Conservation (phyloP, 2,113 vertebrate species). For the Oceanites oceanicus region DNA sequence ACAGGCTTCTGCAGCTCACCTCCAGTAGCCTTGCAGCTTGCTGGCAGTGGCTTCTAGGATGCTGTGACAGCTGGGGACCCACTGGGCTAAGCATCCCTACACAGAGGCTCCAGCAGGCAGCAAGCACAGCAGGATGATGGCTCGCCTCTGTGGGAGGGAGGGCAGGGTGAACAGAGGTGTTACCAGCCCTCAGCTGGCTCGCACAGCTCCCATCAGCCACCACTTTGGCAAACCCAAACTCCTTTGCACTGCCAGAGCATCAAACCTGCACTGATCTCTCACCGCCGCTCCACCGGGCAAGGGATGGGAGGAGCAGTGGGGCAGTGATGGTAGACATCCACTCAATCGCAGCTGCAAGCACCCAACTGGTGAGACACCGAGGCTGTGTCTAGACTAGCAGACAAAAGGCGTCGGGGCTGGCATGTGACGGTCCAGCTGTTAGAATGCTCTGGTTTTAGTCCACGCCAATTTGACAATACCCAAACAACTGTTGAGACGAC, state of each 20-base stretch:
- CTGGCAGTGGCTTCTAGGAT: not conserved
- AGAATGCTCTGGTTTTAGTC: not conserved
- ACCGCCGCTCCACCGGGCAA: not conserved
- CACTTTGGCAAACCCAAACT: not conserved
- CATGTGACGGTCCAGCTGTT: not conserved
- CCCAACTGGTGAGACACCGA: not conserved
- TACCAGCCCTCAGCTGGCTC: not conserved
- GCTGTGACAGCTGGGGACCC: not conserved
- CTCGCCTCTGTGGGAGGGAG: not conserved
- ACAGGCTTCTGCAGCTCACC: not conserved
- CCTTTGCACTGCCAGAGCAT: not conserved
- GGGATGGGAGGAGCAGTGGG: not conserved
- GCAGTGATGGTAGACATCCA: not conserved
- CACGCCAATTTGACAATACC: not conserved
- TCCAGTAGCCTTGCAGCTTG: not conserved
- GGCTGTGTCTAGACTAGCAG: not conserved
- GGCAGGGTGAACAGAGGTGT: not conserved
- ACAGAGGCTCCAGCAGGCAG: not conserved
- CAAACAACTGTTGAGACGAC: not conserved
- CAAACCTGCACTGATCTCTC: not conserved
- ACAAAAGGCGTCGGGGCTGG: not conserved
- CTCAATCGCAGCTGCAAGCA: not conserved
- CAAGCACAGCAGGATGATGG: fast-evolving
- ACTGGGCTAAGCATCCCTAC: not conserved
- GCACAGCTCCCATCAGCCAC: not conserved